Conservation (phyloP, 2,888 invertebrate species). For the Arrhopalites spinosus region DNA sequence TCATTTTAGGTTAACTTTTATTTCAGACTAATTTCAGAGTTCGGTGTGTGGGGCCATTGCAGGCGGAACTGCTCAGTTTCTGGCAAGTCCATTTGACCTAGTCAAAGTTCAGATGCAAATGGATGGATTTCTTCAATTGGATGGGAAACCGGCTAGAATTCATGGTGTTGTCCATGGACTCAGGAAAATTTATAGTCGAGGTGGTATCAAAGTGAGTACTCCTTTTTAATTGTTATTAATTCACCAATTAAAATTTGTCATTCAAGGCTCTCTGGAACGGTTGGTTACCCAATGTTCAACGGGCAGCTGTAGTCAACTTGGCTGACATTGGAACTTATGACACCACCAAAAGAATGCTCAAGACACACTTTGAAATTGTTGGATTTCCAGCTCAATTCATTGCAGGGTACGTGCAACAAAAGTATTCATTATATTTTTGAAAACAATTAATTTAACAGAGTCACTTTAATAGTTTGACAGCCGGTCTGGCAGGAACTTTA, state of each 20-base stretch:
- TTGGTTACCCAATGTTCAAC: background rate
- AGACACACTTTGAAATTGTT: too few relatives aligned
- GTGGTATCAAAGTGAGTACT: too few relatives aligned
- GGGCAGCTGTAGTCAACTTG: background rate
- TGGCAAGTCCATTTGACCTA: background rate
- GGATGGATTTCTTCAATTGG: conserved; percentile 4
- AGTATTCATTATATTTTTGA: too few relatives aligned
- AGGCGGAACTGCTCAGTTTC: background rate
- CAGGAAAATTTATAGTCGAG: background rate
- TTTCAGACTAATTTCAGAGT: too few relatives aligned
- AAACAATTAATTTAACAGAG: too few relatives aligned
- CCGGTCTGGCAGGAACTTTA: too few relatives aligned
- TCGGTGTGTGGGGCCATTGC: background rate
- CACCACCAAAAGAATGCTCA: background rate
- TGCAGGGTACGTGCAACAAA: too few relatives aligned
- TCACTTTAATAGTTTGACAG: too few relatives aligned
- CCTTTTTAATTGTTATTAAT: too few relatives aligned
- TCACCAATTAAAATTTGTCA: too few relatives aligned
- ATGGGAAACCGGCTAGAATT: background rate
- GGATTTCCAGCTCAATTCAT: background rate
- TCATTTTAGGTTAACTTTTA: too few relatives aligned
- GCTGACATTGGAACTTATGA: conserved; percentile 16
- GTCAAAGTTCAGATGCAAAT: conserved; percentile 14
- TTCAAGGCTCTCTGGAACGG: background rate
- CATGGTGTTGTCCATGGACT: background rate